phyloP scores from a whole-genome alignment of 2,888 invertebrate species.

The Omphaloscelis lunosa region DNA sequence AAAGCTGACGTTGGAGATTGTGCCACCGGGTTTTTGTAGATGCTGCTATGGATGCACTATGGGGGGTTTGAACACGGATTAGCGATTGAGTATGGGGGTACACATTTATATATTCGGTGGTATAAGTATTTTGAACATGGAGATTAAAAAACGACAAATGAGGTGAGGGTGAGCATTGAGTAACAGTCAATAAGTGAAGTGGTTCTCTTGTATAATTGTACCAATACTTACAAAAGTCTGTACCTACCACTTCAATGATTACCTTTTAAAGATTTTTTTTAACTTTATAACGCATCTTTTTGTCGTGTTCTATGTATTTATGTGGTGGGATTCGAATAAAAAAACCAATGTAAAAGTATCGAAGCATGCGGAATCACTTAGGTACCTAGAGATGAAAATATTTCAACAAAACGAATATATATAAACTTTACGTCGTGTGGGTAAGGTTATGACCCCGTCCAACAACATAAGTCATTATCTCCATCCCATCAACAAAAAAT shows the following conservation, averaged over 20 bases:
- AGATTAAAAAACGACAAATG: background rate
- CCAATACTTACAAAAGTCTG: background rate
- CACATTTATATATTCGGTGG: background rate
- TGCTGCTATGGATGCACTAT: background rate
- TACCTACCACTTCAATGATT: slow-evolving; percentile 28
- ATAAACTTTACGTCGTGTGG: background rate
- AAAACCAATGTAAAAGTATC: background rate
- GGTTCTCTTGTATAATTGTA: slow-evolving; percentile 7
- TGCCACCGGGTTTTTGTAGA: slow-evolving; percentile 25
- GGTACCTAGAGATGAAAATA: background rate
- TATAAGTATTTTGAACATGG: background rate
- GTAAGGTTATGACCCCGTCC: slow-evolving; percentile 25
- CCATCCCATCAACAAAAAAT: slow-evolving; percentile 52
- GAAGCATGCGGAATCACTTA: background rate
- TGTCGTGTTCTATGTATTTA: background rate
- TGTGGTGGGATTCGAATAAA: background rate
- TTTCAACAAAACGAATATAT: slow-evolving; percentile 1
- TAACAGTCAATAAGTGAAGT: slow-evolving; percentile 17
- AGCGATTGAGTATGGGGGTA: background rate
- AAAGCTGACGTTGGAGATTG: slow-evolving; percentile 60
- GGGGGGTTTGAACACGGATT: background rate
- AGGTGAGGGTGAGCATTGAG: background rate
- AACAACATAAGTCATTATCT: slow-evolving; percentile 52
- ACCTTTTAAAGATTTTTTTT: slow-evolving; percentile 13
- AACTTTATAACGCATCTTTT: background rate